Evolutionary conservation across 2,113 vertebrate species (phyloP).

Genomic region (Falcunculus frontatus): DNA sequence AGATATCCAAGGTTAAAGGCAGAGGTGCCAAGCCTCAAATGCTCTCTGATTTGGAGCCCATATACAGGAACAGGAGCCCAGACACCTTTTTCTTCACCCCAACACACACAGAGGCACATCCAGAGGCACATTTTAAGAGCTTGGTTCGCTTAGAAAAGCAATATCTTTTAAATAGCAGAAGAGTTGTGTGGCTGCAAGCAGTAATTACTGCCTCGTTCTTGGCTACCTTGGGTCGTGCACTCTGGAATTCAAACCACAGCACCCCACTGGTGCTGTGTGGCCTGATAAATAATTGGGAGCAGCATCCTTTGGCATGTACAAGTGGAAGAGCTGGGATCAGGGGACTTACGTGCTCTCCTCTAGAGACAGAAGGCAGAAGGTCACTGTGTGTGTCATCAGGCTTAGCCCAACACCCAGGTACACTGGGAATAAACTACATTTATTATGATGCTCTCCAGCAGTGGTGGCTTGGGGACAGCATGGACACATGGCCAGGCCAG

Average conservation of each 20-base stretch:
- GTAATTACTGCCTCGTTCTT: not conserved
- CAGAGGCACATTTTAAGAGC: not conserved
- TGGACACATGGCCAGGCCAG: not conserved
- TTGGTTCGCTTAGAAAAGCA: not conserved
- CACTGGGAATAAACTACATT: not conserved
- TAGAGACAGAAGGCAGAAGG: not conserved
- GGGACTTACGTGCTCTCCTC: not conserved
- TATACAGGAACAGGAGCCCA: not conserved
- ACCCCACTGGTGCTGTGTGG: rapidly evolving
- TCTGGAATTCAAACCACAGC: not conserved
- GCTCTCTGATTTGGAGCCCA: not conserved
- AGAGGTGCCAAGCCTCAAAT: not conserved
- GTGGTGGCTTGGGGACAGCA: not conserved
- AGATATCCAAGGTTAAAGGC: not conserved
- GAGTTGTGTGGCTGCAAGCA: not conserved
- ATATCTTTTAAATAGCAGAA: not conserved
- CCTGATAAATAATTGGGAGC: not conserved
- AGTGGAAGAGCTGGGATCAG: not conserved
- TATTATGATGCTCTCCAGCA: not conserved
- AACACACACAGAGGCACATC: not conserved
- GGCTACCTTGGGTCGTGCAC: not conserved
- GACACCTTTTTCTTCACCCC: not conserved
- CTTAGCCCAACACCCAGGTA: not conserved
- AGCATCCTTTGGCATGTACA: not conserved
- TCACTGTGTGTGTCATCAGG: not conserved